A percentile compares a stretch with the other conserved stretches of the same genome.
phyloP scores from a whole-genome alignment of 2,113 vertebrate genomes.

The Macquaria ambigua region DNA sequence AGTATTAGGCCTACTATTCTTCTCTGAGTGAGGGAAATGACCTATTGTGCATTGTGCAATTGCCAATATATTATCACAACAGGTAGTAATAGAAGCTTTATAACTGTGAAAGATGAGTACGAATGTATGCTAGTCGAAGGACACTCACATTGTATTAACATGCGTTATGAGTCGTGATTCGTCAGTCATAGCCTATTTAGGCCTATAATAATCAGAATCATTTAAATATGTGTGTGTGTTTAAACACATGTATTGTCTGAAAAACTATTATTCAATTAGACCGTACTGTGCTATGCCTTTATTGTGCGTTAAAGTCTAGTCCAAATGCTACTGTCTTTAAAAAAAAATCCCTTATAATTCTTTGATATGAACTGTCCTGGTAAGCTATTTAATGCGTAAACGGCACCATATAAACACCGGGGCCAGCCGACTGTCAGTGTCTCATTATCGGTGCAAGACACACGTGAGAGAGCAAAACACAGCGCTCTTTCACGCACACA shows the following conservation, averaged over 20 bases:
- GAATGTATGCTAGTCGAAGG: conserved; percentile 47
- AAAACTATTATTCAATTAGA: conserved; percentile 71
- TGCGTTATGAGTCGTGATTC: conserved; percentile 71
- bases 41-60: conserved; percentile 67
- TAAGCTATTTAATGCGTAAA: conserved; percentile 44
- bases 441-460: conserved; percentile 55
- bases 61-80: conserved; percentile 54
- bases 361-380: conserved; percentile 31
- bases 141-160: conserved; percentile 62
- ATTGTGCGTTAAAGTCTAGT: conserved; percentile 78
- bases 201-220: conserved; percentile 58
- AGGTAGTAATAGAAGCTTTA: conserved; percentile 62
- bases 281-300: conserved; percentile 73
- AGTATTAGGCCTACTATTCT: conserved; percentile 25
- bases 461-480: conserved; percentile 66
- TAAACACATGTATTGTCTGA: conserved; percentile 69
- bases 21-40: conserved; percentile 25
- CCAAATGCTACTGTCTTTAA: conserved; percentile 59
- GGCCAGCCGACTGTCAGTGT: conserved; percentile 36
- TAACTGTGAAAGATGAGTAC: conserved; percentile 58
- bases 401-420: conserved; percentile 49
- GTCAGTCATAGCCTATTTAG: conserved; percentile 61
- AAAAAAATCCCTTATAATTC: conserved; percentile 22
- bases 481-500: conserved; percentile 28
- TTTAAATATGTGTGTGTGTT: conserved; percentile 68